A percentile compares a stretch with the other conserved stretches of the same genome.
Conservation (phyloP, 2,888 invertebrate species). For the Creontiades dilutus region DNA sequence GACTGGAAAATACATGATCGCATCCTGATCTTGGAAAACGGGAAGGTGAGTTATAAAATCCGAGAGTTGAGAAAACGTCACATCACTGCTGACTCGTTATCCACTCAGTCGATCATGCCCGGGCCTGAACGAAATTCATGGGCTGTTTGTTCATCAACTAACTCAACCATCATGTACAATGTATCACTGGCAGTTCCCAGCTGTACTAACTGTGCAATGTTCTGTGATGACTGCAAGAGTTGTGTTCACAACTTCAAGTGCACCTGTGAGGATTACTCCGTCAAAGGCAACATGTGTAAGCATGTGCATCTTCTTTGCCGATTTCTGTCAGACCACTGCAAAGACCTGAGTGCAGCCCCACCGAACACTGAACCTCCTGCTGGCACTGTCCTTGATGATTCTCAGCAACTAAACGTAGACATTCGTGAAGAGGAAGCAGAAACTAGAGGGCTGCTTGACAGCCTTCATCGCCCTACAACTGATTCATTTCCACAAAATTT, state of each 20-base stretch:
- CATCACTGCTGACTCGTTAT: too few relatives aligned
- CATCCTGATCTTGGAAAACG: not conserved
- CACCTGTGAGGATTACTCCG: not conserved
- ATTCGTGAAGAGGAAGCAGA: not conserved
- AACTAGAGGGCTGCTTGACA: too few relatives aligned
- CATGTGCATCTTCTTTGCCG: conserved; percentile 18
- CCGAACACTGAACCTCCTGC: not conserved
- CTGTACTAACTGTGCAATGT: not conserved
- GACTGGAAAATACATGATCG: too few relatives aligned
- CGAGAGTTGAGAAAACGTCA: conserved; percentile 37
- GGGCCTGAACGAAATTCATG: not conserved
- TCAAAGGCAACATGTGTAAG: not conserved
- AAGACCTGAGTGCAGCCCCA: not conserved
- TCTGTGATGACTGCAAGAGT: not conserved
- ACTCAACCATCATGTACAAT: too few relatives aligned
- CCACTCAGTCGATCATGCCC: not conserved
- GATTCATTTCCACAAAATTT: not conserved
- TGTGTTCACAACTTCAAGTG: not conserved
- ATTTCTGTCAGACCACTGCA: too few relatives aligned
- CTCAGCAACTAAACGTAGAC: too few relatives aligned
- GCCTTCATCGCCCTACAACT: not conserved
- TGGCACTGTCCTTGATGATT: not conserved
- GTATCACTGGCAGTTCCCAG: too few relatives aligned
- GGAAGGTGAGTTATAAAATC: conserved; percentile 31
- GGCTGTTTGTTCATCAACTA: not conserved